phyloP scores from a whole-genome alignment of 2,888 invertebrate genomes.

The Cephus spinipes region DNA sequence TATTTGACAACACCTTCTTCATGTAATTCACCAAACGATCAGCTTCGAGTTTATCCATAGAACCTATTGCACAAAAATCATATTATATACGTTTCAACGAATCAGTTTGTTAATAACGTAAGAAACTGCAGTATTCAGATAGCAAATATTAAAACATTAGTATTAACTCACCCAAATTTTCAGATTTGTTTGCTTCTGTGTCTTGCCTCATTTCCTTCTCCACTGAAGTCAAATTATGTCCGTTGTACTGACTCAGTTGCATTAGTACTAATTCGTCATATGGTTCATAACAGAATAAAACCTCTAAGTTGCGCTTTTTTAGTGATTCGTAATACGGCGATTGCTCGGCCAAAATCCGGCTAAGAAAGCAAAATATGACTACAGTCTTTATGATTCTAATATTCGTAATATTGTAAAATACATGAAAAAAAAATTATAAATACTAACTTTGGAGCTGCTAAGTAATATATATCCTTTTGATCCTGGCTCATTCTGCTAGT shows the following conservation, averaged over 20 bases:
- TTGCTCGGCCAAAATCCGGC: conserved; percentile 90
- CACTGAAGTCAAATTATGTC: conserved; percentile 83
- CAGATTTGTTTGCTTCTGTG: conserved; percentile 70
- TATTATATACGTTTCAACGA: not conserved
- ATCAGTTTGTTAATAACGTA: not conserved
- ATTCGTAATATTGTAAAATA: not conserved
- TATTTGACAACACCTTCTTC: conserved; percentile 79
- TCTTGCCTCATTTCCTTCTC: conserved; percentile 93
- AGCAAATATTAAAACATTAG: not conserved
- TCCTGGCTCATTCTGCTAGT: conserved; percentile 79
- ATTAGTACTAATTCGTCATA: conserved; percentile 95
- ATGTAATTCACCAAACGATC: conserved; percentile 85
- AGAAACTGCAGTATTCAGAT: not conserved
- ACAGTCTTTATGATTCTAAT: not conserved
- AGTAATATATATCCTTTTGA: conserved; percentile 89
- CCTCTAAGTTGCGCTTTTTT: conserved; percentile 88
- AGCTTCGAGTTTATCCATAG: conserved; percentile 80
- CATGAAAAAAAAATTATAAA: conserved; percentile 1
- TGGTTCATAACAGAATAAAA: conserved; percentile 96
- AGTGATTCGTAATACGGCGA: conserved; percentile 96
- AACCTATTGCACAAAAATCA: conserved; percentile 64
- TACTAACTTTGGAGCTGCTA: conserved; percentile 89
- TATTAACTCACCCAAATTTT: conserved; percentile 72
- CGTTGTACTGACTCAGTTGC: conserved; percentile 87
- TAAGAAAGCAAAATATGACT: conserved; percentile 62